A percentile compares a stretch with the other conserved stretches of the same genome.
phyloP scores from a whole-genome alignment of 1,140 invertebrate genomes.

The Diabrotica undecimpunctata region DNA sequence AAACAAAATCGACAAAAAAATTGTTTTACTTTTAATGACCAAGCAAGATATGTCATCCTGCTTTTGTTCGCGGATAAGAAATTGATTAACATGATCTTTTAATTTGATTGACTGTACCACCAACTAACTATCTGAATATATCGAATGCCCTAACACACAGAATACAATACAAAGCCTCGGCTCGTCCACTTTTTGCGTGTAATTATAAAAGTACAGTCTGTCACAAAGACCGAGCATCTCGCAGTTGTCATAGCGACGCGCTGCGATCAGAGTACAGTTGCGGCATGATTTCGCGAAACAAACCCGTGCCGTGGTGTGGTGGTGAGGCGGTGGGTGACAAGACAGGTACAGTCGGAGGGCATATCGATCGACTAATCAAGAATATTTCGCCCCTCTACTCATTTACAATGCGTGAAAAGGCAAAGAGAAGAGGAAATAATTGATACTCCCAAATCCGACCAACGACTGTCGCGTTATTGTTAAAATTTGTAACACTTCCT shows the following conservation, averaged over 20 bases:
- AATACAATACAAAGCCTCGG: conserved; percentile 17
- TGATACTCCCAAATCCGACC: conserved; percentile 3
- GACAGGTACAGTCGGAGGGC: conserved; percentile 41
- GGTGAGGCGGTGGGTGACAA: conserved; percentile 34
- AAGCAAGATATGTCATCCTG: too few relatives aligned
- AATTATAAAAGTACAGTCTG: conserved; percentile 45
- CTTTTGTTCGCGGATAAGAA: too few relatives aligned
- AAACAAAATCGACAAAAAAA: too few relatives aligned
- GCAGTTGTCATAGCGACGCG: conserved; percentile 44
- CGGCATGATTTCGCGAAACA: conserved; percentile 42
- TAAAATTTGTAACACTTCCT: neutral
- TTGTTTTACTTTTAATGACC: too few relatives aligned
- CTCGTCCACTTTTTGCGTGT: conserved; percentile 40
- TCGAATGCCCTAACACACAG: conserved; percentile 1
- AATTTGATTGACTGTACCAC: too few relatives aligned
- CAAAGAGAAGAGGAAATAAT: conserved; percentile 15
- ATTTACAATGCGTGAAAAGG: conserved; percentile 41
- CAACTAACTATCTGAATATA: neutral
- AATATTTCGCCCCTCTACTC: conserved; percentile 36
- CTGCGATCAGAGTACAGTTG: conserved; percentile 39
- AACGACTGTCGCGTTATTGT: neutral
- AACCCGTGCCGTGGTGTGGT: conserved; percentile 8
- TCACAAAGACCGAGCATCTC: conserved; percentile 36
- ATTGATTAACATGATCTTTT: too few relatives aligned
- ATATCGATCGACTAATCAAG: conserved; percentile 43